Evolutionary conservation across 30 jellyfish, hydroid and myxozoan species (phyloP).

Genomic region (Calvadosia cruxmelitensis): DNA sequence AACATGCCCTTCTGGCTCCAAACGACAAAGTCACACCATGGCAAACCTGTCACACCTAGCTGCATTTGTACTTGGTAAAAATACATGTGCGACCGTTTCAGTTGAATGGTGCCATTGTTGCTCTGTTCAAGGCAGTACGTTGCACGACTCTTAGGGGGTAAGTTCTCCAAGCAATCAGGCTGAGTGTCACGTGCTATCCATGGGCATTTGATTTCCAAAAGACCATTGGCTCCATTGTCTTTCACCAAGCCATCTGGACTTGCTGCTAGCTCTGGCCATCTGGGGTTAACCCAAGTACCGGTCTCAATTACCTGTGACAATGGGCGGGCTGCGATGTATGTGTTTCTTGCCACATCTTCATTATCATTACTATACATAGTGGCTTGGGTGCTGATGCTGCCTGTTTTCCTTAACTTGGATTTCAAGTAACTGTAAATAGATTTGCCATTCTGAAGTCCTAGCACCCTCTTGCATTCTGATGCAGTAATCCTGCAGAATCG

Average conservation of each 20-base stretch:
- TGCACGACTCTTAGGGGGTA: no score
- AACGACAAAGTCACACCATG: no score
- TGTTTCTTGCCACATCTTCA: no score
- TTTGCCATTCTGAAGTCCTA: not conserved
- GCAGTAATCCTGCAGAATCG: slow-evolving; percentile 27
- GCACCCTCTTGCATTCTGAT: slow-evolving; percentile 15
- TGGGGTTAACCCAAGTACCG: slow-evolving; percentile 36
- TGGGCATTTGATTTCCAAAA: slow-evolving; percentile 22
- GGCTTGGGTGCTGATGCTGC: not conserved
- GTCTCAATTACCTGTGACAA: slow-evolving; percentile 15
- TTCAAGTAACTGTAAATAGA: slow-evolving; percentile 4
- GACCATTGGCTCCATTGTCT: slow-evolving; percentile 2
- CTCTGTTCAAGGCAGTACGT: no score
- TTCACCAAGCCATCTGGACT: slow-evolving; percentile 58
- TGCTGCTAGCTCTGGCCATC: slow-evolving; percentile 34
- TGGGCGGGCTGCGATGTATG: slow-evolving; percentile 11
- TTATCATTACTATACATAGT: slow-evolving; percentile 17
- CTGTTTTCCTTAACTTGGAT: slow-evolving; percentile 12
- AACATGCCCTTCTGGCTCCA: no score
- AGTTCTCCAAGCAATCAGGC: no score
- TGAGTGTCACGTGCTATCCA: no score
- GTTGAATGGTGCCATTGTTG: no score
- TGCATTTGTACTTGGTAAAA: no score
- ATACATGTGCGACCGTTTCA: no score
- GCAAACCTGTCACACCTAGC: no score